Conservation (phyloP, 2,888 invertebrate genomes). For the Mythimna impura region DNA sequence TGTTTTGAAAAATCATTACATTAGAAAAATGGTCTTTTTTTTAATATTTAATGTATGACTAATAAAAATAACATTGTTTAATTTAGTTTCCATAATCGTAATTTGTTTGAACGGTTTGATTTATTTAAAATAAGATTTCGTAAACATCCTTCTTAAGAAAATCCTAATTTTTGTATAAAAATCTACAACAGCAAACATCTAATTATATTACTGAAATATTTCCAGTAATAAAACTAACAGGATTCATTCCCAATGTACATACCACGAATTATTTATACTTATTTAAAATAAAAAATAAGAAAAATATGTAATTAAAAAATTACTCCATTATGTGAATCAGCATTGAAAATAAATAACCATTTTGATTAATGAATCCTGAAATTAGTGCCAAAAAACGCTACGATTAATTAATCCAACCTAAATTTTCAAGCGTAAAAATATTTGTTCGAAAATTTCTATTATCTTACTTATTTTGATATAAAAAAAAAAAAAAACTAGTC, state of each 20-base stretch:
- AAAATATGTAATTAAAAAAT: slow-evolving; percentile 44
- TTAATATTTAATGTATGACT: background rate
- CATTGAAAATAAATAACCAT: slow-evolving; percentile 8
- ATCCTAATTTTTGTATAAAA: background rate
- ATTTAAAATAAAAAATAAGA: slow-evolving; percentile 54
- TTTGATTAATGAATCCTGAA: slow-evolving; percentile 23
- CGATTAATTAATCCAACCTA: too few species aligned
- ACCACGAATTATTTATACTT: slow-evolving; percentile 78
- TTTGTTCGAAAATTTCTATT: too few species aligned
- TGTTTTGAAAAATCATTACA: background rate
- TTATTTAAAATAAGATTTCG: slow-evolving; percentile 25
- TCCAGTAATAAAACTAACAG: slow-evolving; percentile 28
- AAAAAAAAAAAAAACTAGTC: slow-evolving; percentile 19
- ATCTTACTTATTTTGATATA: too few species aligned
- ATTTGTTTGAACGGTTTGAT: slow-evolving; percentile 39
- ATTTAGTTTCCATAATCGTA: slow-evolving; percentile 5
- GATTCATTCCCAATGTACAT: slow-evolving; percentile 80
- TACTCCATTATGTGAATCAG: slow-evolving; percentile 25
- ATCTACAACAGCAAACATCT: slow-evolving; percentile 3
- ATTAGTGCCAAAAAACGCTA: background rate
- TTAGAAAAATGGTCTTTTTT: background rate
- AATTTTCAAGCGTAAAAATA: too few species aligned
- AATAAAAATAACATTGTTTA: background rate
- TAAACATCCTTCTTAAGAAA: slow-evolving; percentile 10
- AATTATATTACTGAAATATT: slow-evolving; percentile 17